Conservation (phyloP, 2,888 invertebrate species). For the Drosophila fulvimacula region DNA sequence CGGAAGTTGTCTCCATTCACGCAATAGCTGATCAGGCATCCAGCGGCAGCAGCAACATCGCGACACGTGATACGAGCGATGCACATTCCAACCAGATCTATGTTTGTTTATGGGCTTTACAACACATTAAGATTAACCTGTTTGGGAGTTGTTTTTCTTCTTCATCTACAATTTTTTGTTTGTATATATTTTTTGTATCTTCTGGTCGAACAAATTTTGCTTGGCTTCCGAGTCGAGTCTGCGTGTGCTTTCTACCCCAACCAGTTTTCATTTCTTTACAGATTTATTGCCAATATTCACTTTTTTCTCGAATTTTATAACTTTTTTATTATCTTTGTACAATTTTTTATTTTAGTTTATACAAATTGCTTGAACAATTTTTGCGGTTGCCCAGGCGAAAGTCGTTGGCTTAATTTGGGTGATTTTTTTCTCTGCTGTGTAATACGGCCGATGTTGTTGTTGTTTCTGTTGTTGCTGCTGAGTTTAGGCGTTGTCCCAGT, state of each 20-base stretch:
- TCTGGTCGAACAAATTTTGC: constrained; percentile 19
- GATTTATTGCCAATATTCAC: constrained; percentile 77
- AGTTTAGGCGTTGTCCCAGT: constrained; percentile 65
- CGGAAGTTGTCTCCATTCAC: constrained; percentile 68
- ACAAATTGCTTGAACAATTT: constrained; percentile 68
- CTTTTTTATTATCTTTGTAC: constrained; percentile 6
- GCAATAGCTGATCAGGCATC: constrained; percentile 54
- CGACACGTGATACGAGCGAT: constrained; percentile 44
- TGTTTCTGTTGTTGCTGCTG: constrained; percentile 28
- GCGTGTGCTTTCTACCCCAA: constrained; percentile 69
- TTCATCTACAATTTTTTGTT: neutral
- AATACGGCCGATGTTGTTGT: constrained; percentile 9
- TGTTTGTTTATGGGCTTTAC: constrained; percentile 44
- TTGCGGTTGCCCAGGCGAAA: constrained; percentile 65
- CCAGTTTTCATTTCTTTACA: constrained; percentile 60
- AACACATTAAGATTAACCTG: constrained; percentile 46
- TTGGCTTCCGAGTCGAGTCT: constrained; percentile 52
- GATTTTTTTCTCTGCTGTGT: constrained; percentile 15
- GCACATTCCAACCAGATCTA: constrained; percentile 35
- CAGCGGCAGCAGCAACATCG: constrained; percentile 11
- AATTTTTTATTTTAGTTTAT: constrained; percentile 50
- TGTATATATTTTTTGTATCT: constrained; percentile 17
- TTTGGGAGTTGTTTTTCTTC: constrained; percentile 28
- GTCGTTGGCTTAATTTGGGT: constrained; percentile 62
- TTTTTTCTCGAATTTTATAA: constrained; percentile 19